phyloP scores from a whole-genome alignment of 2,888 invertebrate genomes.

The Drosophila longiperda region DNA sequence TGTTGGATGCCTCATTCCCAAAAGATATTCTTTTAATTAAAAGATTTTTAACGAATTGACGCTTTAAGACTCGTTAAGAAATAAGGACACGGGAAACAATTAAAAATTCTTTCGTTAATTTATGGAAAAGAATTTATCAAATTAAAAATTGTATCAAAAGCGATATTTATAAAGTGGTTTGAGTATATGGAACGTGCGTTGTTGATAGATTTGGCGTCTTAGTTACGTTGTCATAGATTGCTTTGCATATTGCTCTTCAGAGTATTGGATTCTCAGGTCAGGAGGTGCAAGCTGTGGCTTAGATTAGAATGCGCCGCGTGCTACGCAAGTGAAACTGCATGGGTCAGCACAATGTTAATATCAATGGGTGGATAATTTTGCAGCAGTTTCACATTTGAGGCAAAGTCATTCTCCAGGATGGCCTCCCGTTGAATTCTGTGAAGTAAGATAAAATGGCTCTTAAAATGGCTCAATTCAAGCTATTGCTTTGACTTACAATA shows the following conservation, averaged over 20 bases:
- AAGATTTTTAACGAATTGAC: conserved; percentile 25
- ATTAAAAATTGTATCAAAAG: conserved; percentile 69
- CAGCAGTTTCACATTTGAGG: conserved; percentile 95
- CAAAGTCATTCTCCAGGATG: conserved; percentile 95
- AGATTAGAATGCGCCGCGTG: conserved; percentile 31
- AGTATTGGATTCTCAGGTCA: conserved; percentile 26
- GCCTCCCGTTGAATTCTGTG: conserved; percentile 92
- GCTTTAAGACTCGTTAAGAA: conserved; percentile 22
- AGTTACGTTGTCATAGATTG: conserved; percentile 56
- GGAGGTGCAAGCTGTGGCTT: conserved; percentile 39
- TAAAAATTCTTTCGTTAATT: conserved; percentile 63
- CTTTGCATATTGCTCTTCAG: conserved; percentile 54
- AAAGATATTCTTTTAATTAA: conserved; percentile 21
- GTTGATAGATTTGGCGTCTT: conserved; percentile 31
- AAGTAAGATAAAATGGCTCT: conserved; percentile 21
- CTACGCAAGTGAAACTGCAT: conserved; percentile 87
- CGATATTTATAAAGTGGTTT: conserved; percentile 31
- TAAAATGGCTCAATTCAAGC: background rate
- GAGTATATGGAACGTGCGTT: conserved; percentile 34
- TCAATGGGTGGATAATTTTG: conserved; percentile 97
- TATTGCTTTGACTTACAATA: conserved; percentile 89
- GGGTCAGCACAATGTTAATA: conserved; percentile 92
- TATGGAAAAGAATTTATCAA: conserved; percentile 57
- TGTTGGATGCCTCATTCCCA: conserved; percentile 1
- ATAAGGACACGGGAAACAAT: conserved; percentile 16